A percentile compares a stretch with the other conserved stretches of the same genome.
These are phyloP conservation scores for Idaea dimidiata DNA, from an alignment of 2,888 invertebrate genomes.

Conservation along the genomic window DNA sequence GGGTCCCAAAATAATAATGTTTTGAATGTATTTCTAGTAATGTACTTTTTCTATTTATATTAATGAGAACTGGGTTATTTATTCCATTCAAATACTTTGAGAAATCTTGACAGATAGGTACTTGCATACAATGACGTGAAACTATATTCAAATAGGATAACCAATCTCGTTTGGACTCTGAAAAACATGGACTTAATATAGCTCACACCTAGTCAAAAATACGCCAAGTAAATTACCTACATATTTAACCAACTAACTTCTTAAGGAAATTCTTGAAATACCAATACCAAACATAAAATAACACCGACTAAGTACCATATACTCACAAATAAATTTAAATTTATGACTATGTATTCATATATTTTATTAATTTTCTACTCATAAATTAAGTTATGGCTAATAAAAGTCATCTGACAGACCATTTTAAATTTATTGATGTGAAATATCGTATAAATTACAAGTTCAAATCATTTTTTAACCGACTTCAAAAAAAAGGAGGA, in stretches of 20 bases:
- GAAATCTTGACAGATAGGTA: background rate
- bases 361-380: slow-evolving; percentile 34
- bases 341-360: slow-evolving; percentile 31
- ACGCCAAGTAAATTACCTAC: background rate
- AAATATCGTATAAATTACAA: background rate
- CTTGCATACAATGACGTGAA: background rate
- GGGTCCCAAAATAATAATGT: too few relatives aligned
- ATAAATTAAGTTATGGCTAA: slow-evolving; percentile 58
- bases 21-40: too few relatives aligned
- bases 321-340: slow-evolving; percentile 21
- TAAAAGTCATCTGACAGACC: slow-evolving; percentile 46
- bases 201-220: too few relatives aligned
- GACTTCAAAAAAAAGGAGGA: too few relatives aligned
- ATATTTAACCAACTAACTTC: background rate
- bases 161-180: background rate
- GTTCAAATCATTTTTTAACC: background rate
- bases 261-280: background rate
- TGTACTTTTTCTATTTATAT: too few relatives aligned
- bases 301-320: slow-evolving; percentile 11
- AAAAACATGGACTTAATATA: too few relatives aligned
- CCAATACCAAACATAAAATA: background rate
- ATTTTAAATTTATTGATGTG: background rate
- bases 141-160: background rate
- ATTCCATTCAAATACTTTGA: background rate
- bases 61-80: background rate